These are phyloP conservation scores for Pseudomyrmex gracilis DNA, from an alignment of 1,140 invertebrate species.

Conservation along the genomic window DNA sequence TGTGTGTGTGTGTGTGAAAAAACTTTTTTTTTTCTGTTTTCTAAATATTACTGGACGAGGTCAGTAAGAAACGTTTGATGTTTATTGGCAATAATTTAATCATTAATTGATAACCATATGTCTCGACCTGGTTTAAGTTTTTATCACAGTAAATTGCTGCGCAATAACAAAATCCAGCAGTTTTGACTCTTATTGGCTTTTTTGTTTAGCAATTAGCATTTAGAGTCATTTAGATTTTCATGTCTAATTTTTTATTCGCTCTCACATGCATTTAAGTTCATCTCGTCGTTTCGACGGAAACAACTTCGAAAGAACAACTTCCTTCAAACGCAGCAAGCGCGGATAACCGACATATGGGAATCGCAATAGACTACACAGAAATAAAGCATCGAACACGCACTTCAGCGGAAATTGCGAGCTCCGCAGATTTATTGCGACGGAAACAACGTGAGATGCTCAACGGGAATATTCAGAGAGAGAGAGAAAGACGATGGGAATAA, in stretches of 20 bases:
- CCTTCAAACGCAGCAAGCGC: not conserved
- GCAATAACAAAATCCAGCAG: too few species aligned
- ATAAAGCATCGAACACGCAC: not conserved
- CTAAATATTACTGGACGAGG: too few species aligned
- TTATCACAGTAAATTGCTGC: too few species aligned
- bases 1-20: too few species aligned
- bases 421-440: slow-evolving; percentile 47
- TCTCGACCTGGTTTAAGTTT: too few species aligned
- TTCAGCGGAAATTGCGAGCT: slow-evolving; percentile 19
- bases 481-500: not conserved
- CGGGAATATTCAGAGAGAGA: slow-evolving; percentile 34
- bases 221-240: too few species aligned
- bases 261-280: not conserved
- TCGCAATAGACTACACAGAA: not conserved
- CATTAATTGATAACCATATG: too few species aligned
- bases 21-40: too few species aligned
- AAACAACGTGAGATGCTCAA: slow-evolving; percentile 15
- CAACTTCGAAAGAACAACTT: not conserved
- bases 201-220: too few species aligned
- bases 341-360: not conserved
- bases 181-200: too few species aligned
- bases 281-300: not conserved
- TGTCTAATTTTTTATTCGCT: not conserved
- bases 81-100: too few species aligned
- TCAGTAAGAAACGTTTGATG: too few species aligned